These are phyloP conservation scores for Acipenser ruthenus DNA, from an alignment of 2,797 vertebrate species.

Conservation along the genomic window DNA sequence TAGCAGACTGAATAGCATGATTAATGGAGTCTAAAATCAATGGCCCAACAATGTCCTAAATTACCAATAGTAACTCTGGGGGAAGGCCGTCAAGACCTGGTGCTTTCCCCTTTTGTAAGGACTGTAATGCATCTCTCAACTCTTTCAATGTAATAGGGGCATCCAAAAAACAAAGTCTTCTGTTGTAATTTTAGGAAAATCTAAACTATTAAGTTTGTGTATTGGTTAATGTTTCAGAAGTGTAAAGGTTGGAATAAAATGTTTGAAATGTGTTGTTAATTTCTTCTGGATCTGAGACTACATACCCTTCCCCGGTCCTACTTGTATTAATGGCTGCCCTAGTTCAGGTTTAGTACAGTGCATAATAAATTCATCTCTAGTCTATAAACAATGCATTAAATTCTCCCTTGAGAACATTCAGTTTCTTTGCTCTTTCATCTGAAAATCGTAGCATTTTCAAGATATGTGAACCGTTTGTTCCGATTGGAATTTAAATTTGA, in stretches of 20 bases:
- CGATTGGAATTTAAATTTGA: background rate
- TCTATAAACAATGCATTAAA: background rate
- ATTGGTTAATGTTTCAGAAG: background rate
- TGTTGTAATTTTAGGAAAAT: background rate
- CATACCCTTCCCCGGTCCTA: background rate
- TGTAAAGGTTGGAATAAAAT: background rate
- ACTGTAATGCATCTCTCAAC: background rate
- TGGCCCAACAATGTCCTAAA: background rate
- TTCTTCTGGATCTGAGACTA: no score
- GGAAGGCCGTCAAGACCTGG: slow-evolving; percentile 5
- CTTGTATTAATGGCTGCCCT: slow-evolving; percentile 1
- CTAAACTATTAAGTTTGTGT: background rate
- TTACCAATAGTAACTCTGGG: slow-evolving; percentile 1
- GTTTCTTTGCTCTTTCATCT: background rate
- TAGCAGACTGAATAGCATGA: background rate
- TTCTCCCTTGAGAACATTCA: background rate
- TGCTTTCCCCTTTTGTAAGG: slow-evolving; percentile 1
- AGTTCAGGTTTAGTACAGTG: background rate
- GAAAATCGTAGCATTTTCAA: no score
- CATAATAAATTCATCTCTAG: background rate
- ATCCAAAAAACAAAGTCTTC: background rate
- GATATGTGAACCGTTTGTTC: no score
- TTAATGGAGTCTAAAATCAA: slow-evolving; percentile 1
- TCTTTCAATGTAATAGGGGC: background rate
- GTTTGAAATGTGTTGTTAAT: no score